These are phyloP conservation scores for Trematocara nigrifrons DNA, from an alignment of 2,113 vertebrate species.

Conservation along the genomic window DNA sequence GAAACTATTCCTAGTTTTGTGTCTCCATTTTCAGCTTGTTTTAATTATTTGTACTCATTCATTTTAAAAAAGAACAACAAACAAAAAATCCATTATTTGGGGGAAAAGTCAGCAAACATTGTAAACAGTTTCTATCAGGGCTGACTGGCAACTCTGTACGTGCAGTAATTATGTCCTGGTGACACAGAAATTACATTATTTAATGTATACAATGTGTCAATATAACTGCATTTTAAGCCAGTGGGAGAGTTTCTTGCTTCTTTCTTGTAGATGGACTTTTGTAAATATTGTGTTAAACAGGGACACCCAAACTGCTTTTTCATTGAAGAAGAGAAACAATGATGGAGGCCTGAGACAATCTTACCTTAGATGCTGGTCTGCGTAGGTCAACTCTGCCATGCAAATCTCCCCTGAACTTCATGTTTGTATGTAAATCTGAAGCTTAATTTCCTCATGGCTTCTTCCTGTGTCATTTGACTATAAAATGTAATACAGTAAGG, in stretches of 20 bases:
- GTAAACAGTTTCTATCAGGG: background rate
- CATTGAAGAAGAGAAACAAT: background rate
- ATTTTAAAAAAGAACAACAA: background rate
- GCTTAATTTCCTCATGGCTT: background rate
- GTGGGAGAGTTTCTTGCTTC: background rate
- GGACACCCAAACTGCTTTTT: rapidly evolving
- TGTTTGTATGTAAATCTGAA: constrained; percentile 17
- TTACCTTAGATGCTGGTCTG: background rate
- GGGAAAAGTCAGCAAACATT: background rate
- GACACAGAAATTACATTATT: background rate
- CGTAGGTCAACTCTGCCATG: background rate
- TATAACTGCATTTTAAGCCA: background rate
- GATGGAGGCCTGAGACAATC: background rate
- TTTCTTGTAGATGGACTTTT: background rate
- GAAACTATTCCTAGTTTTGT: background rate
- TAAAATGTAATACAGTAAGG: constrained; percentile 8
- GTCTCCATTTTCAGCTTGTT: background rate
- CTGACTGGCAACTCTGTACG: background rate
- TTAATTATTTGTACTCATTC: background rate
- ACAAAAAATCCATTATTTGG: background rate
- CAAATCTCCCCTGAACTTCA: background rate
- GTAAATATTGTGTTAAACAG: background rate
- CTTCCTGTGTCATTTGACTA: constrained; percentile 48
- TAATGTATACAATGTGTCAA: rapidly evolving
- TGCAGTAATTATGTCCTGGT: background rate